A percentile compares a stretch with the other conserved stretches of the same genome.
Conservation (phyloP, 2,797 vertebrate species). For the Acanthurus lineatus region DNA sequence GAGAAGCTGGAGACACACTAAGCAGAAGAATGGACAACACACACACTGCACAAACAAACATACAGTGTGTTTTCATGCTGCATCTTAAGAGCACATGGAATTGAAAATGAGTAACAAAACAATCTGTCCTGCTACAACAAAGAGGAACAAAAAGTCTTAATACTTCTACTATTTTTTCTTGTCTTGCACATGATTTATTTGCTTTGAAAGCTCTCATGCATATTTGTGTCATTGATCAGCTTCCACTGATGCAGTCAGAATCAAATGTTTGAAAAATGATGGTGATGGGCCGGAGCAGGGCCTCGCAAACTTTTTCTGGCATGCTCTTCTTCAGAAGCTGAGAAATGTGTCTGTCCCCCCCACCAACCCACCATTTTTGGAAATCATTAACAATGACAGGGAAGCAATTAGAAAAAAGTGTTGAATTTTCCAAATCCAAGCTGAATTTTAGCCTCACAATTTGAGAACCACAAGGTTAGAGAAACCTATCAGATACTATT, state of each 20-base stretch:
- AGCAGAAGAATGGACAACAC: slow-evolving; percentile 5
- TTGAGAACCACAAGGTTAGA: no score
- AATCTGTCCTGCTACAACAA: not conserved
- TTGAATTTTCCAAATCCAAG: no score
- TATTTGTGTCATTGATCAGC: not conserved
- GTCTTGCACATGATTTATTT: not conserved
- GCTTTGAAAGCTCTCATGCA: not conserved
- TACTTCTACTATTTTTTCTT: not conserved
- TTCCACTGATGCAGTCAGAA: not conserved
- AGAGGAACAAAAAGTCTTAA: slow-evolving; percentile 1
- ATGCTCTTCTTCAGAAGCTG: no score
- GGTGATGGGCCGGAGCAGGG: not conserved
- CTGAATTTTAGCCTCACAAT: no score
- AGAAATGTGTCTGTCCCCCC: no score
- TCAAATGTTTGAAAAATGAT: not conserved
- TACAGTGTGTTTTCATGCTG: not conserved
- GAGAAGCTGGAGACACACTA: slow-evolving; percentile 1
- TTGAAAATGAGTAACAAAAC: slow-evolving; percentile 20
- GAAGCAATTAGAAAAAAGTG: no score
- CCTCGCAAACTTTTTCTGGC: no score
- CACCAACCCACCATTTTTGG: no score
- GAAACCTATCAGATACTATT: no score
- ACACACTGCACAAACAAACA: not conserved
- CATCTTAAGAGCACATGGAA: not conserved
- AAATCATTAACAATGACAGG: no score